These are phyloP conservation scores for Apamea crenata DNA, from an alignment of 2,888 invertebrate species.

Conservation along the genomic window DNA sequence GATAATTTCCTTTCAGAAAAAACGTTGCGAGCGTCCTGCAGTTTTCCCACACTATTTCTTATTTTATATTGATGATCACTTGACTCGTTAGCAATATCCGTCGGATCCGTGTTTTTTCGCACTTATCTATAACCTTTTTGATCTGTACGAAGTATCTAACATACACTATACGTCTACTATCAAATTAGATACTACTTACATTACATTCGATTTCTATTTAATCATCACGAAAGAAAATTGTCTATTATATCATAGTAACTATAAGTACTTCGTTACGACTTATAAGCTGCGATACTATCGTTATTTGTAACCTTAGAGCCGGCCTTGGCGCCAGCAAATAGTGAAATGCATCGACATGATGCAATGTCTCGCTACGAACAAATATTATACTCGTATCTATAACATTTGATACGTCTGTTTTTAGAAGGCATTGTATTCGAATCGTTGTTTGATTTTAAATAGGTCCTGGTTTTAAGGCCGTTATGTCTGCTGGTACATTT, in stretches of 20 bases:
- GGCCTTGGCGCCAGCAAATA: conserved; percentile 76
- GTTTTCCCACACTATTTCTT: background rate
- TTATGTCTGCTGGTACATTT: background rate
- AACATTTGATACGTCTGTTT: conserved; percentile 51
- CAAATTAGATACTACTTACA: conserved; percentile 2
- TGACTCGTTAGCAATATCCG: background rate
- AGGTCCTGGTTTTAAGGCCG: conserved; percentile 18
- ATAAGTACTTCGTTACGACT: conserved; percentile 52
- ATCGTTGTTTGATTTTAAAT: conserved; percentile 27
- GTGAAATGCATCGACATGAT: conserved; percentile 72
- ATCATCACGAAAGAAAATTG: conserved; percentile 38
- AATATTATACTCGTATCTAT: conserved; percentile 53
- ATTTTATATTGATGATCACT: background rate
- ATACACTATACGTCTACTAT: background rate
- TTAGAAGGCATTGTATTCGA: conserved; percentile 46
- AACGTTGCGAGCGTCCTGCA: background rate
- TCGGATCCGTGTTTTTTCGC: background rate
- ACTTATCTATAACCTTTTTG: background rate
- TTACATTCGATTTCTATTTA: conserved; percentile 11
- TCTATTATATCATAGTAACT: conserved; percentile 46
- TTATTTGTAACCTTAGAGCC: conserved; percentile 79
- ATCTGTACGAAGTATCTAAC: background rate
- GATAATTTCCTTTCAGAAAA: background rate
- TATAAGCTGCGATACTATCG: conserved; percentile 69
- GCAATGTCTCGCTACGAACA: conserved; percentile 63